Evolutionary conservation across 2,797 vertebrate species (phyloP), one percentile per base, ranked within the genome.

Genomic region (Silurus aristotelis): DNA sequence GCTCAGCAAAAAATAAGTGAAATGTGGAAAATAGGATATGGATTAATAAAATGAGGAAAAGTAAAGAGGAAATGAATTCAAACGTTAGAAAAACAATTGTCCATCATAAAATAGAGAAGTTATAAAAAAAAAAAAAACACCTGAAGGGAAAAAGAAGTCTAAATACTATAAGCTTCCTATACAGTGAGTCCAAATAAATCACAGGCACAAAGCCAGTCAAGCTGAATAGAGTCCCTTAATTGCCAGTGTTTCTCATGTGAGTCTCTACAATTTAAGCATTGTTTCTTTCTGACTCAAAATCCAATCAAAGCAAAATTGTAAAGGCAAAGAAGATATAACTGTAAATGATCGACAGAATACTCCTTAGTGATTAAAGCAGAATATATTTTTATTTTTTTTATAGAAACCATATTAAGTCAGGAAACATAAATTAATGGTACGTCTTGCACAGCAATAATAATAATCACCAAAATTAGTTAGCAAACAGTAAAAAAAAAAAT

Each of bases 1-100:
- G 22, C 14, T 61, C 38, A 46, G 2, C 1, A 8, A 64, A 63
- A 27, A 80, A 48, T 61, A 79, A 43, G 2, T 20, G 6, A 43
- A 79, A 80, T 0, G 63, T 25, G 63, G 56, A 61, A 83, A 72
- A 83, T 71, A 83, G n/a, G 6, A 48, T 27, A 73, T 0, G 27
- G 52, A 20, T 61, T 25, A 70, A 38, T 15, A 13, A 19, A 67
- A 52, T 66, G 20, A 55, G n/a, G 1, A 67, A 67, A 48, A 52
- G 61, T 31, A 48, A 68, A 38, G 10, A 17, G 52, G 71, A 20
- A 17, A 22, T n/a, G 38, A 52, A 48, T 55, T 27, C 3, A 58
- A 82, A 66, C 14, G 48, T 4, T 15, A 48, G 14, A 43, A 66
- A 80, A 52, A n/a, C 58, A 43, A 25, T 43, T 52, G 61, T 17